Base-by-base conservation (phyloP, 2,113 vertebrate species). In the Apteryx mantelli region DNA sequence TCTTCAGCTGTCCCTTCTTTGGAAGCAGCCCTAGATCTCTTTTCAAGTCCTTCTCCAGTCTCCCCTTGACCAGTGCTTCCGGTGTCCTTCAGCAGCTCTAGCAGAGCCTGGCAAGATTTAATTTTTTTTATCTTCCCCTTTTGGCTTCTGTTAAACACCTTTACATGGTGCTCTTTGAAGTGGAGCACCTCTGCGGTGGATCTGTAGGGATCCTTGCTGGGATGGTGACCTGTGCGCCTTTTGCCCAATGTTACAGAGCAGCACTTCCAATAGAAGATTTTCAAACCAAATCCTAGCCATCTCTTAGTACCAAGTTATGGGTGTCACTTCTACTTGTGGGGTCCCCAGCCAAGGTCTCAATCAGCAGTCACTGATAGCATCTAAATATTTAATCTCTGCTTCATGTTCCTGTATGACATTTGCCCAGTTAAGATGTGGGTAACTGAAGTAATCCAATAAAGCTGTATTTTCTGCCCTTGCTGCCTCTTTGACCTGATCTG, bases 401-500 rank as follows among this genome's bases (percentile, higher is more conserved):
- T 75, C 46, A 12, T 60, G n/a, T 19, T 91, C 9, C 14, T 4
- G 24, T 11, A 8, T 66, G 66, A 42, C 13, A 76, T 63, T 82
- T 69, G 28, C 25, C 25, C 53, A 30, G 16, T 56, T 73, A 74
- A 40, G 16, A 34, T 52, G 58, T 13, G 13, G 20, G 8, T 65
- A 89, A 74, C 10, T 89, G 79, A 91, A 89, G 40, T 32, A 88
- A 91, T 63, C 30, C 48, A 85, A 80, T 44, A 65, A 61, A 60
- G 38, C 1, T 79, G 4, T 52, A 53, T 76, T 88, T 93, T 68
- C n/a, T 94, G 38, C n/a, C 63, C 48, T 91, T 93, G 70, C 38
- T 85, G 70, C 28, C 53, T 89, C 66, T 86, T 93, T 63, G 79
- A 89, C 63, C 87, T 77, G 58, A 32, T 83, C 82, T 91, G 48